These are phyloP conservation scores for Scortum barcoo DNA, from an alignment of 2,113 vertebrate genomes.

Conservation along the genomic window DNA sequence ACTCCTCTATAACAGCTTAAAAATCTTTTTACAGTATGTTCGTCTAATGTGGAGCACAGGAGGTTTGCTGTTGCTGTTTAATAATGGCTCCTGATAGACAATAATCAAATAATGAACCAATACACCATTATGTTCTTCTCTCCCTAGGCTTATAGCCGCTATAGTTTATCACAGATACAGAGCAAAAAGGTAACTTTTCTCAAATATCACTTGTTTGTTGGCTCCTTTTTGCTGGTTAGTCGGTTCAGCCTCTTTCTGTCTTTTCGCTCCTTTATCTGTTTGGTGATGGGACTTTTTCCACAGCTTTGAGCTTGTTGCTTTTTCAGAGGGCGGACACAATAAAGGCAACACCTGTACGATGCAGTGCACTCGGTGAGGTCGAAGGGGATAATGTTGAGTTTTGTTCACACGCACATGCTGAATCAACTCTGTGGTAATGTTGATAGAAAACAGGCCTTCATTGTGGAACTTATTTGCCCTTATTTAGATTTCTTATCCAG, in stretches of 20 bases:
- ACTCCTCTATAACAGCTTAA: background rate
- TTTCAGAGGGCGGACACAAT: conserved; percentile 29
- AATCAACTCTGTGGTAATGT: conserved; percentile 20
- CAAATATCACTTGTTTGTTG: conserved; percentile 23
- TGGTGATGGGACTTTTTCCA: conserved; percentile 66
- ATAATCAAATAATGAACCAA: conserved; percentile 34
- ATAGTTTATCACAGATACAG: conserved; percentile 84
- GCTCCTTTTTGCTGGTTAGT: conserved; percentile 21
- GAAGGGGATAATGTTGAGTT: background rate
- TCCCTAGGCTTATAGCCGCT: conserved; percentile 78
- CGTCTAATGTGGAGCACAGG: background rate
- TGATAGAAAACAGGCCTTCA: background rate
- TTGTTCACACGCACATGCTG: background rate
- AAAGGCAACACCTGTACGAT: conserved; percentile 19
- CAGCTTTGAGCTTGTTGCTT: conserved; percentile 53
- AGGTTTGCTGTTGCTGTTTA: background rate
- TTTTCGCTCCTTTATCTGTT: conserved; percentile 32
- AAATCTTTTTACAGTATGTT: background rate
- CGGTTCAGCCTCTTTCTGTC: conserved; percentile 11
- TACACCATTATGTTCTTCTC: conserved; percentile 63
- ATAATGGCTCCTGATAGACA: background rate
- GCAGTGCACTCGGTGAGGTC: background rate
- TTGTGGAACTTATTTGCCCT: too few relatives aligned
- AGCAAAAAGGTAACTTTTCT: conserved; percentile 77
- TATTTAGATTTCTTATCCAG: background rate